Evolutionary conservation across 2,113 vertebrate genomes (phyloP).

Genomic region (Spheniscus mendiculus): DNA sequence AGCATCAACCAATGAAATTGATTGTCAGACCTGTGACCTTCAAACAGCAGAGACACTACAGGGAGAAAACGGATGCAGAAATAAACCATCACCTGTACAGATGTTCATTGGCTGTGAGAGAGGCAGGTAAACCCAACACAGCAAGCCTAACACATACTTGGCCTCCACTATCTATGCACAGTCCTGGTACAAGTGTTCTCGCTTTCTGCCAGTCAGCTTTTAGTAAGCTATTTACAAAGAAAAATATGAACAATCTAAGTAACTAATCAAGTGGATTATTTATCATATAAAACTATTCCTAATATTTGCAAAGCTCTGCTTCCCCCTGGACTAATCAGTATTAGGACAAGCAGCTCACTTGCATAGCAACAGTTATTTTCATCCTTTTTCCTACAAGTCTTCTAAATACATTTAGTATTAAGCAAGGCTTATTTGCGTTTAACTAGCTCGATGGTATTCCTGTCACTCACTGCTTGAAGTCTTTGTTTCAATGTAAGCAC

Average conservation of each 20-base stretch:
- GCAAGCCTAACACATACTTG: neutral
- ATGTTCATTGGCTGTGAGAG: neutral
- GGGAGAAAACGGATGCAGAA: neutral
- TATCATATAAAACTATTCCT: neutral
- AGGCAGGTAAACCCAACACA: neutral
- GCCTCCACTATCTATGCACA: neutral
- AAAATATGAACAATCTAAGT: neutral
- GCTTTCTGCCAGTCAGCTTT: neutral
- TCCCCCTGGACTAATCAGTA: neutral
- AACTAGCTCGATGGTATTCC: neutral
- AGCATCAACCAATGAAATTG: slow-evolving; percentile 6
- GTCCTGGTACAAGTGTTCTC: neutral
- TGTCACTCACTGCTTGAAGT: neutral
- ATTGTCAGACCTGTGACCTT: slow-evolving; percentile 28
- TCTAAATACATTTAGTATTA: neutral
- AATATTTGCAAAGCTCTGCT: neutral
- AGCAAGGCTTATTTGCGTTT: neutral
- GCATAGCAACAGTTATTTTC: neutral
- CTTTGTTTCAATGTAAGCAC: neutral
- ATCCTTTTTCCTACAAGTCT: neutral
- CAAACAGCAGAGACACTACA: neutral
- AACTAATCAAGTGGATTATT: neutral
- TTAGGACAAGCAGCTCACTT: neutral
- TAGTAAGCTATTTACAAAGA: neutral
- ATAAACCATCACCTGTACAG: neutral